Conservation (phyloP, 2,113 vertebrate genomes). For the Salvelinus sp. region DNA sequence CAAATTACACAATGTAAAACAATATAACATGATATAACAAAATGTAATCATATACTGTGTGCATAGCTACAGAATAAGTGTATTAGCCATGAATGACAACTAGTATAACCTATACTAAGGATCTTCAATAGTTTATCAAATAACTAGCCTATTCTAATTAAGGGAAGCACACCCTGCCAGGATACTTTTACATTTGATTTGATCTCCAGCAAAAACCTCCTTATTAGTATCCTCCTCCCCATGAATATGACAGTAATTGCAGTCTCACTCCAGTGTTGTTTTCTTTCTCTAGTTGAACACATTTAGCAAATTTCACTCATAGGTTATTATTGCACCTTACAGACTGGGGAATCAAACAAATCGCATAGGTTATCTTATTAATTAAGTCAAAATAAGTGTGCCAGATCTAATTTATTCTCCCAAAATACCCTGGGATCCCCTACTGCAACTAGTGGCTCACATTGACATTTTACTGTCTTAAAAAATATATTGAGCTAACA, state of each 20-base stretch:
- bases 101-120: constrained; percentile 38
- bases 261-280: constrained; percentile 69
- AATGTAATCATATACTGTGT: background rate
- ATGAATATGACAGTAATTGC: constrained; percentile 77
- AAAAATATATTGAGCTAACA: constrained; percentile 67
- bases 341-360: constrained; percentile 77
- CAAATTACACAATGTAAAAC: constrained; percentile 9
- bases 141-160: constrained; percentile 74
- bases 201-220: constrained; percentile 70
- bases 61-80: constrained; percentile 34
- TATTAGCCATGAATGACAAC: constrained; percentile 62
- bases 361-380: constrained; percentile 78
- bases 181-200: constrained; percentile 77
- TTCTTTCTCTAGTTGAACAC: constrained; percentile 63
- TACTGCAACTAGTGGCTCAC: constrained; percentile 64
- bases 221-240: constrained; percentile 71
- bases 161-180: constrained; percentile 70
- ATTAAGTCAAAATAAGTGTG: constrained; percentile 79
- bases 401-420: constrained; percentile 71
- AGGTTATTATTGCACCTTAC: constrained; percentile 71
- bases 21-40: background rate
- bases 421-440: constrained; percentile 70
- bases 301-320: constrained; percentile 66
- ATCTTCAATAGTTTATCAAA: constrained; percentile 76
- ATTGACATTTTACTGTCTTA: constrained; percentile 70